Evolutionary conservation across 2,888 invertebrate genomes (phyloP).

Genomic region (Galeruca laticollis): DNA sequence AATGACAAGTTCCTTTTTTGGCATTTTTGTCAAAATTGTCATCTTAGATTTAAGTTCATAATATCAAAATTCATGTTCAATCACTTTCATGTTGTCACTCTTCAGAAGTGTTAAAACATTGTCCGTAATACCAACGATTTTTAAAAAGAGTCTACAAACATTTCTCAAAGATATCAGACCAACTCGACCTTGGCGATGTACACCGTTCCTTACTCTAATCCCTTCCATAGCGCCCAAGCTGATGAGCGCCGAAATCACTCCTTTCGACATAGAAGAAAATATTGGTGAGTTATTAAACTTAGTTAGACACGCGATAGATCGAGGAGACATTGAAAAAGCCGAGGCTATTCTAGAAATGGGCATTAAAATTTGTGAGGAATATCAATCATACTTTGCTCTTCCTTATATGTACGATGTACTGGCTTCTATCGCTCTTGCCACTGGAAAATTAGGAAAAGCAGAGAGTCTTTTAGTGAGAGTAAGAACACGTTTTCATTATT

Average conservation of each 20-base stretch:
- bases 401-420: slow-evolving; percentile 66
- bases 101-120: slow-evolving; percentile 28
- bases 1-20: background rate
- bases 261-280: slow-evolving; percentile 61
- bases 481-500: background rate
- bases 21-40: background rate
- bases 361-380: slow-evolving; percentile 64
- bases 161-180: slow-evolving; percentile 18
- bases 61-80: slow-evolving; percentile 37
- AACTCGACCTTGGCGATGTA: slow-evolving; percentile 1
- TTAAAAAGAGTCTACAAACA: slow-evolving; percentile 12
- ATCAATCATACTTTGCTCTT: slow-evolving; percentile 61
- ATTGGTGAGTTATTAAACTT: slow-evolving; percentile 62
- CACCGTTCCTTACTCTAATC: slow-evolving; percentile 9
- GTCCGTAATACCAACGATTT: background rate
- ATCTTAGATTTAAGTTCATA: background rate
- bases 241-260: slow-evolving; percentile 32
- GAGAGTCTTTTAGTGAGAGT: slow-evolving; percentile 62
- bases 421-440: slow-evolving; percentile 64
- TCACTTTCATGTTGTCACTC: slow-evolving; percentile 39
- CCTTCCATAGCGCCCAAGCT: slow-evolving; percentile 7
- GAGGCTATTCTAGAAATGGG: slow-evolving; percentile 64
- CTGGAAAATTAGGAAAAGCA: slow-evolving; percentile 64
- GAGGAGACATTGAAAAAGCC: slow-evolving; percentile 62
- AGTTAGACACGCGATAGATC: slow-evolving; percentile 61